Percentiles rank a stretch among this genome's conserved stretches.
Conservation (phyloP, 2,113 vertebrate genomes). For the Heliornis fulica region DNA sequence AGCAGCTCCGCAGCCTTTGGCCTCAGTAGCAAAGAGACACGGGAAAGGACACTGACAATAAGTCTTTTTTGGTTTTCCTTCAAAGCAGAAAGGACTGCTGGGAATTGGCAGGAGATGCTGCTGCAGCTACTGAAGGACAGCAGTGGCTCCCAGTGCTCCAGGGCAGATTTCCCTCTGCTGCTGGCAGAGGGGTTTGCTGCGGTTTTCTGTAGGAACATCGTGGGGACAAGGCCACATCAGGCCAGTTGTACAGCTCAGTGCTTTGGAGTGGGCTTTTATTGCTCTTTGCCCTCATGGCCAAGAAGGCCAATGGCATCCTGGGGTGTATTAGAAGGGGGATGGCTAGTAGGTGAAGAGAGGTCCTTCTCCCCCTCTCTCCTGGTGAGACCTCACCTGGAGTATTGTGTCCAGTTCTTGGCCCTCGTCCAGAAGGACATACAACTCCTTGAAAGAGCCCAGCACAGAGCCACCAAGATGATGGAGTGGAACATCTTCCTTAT, state of each 20-base stretch:
- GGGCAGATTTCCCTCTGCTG: background rate
- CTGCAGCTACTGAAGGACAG: background rate
- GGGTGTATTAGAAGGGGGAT: too few relatives aligned
- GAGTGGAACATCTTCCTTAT: too few relatives aligned
- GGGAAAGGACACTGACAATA: background rate
- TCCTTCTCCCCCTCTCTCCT: too few relatives aligned
- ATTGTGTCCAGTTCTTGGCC: too few relatives aligned
- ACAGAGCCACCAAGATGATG: too few relatives aligned
- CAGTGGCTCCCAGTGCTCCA: background rate
- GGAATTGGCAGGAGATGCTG: fast-evolving
- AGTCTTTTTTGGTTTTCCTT: background rate
- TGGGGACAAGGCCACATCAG: background rate
- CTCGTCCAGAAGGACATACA: too few relatives aligned
- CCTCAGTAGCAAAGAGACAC: fast-evolving
- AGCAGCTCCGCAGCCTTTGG: background rate
- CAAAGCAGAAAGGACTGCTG: background rate
- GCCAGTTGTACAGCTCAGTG: background rate
- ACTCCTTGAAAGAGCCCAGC: too few relatives aligned
- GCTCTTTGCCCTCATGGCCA: too few relatives aligned
- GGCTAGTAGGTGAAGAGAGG: too few relatives aligned
- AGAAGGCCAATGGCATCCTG: too few relatives aligned
- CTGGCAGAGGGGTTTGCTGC: background rate
- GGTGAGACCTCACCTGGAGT: too few relatives aligned
- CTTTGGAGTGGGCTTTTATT: background rate
- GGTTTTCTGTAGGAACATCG: background rate